phyloP scores from a whole-genome alignment of 2,888 invertebrate species.

The Anorthoa munda region DNA sequence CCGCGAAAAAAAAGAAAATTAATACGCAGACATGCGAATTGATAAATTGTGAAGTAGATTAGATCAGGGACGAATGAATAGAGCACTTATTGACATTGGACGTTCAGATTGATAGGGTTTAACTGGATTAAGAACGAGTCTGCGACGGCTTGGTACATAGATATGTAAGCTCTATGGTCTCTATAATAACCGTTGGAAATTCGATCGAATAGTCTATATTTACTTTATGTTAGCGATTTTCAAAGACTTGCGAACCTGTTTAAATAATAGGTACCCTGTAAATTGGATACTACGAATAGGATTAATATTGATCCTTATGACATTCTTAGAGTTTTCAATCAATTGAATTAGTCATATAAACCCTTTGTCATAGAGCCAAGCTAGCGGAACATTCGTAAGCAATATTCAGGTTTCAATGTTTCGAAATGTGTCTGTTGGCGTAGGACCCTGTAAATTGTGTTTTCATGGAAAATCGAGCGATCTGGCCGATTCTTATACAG shows the following conservation, averaged over 20 bases:
- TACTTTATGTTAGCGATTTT: conserved; percentile 11
- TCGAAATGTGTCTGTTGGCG: no score
- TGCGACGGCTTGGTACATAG: background rate
- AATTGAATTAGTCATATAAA: no score
- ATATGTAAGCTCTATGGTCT: background rate
- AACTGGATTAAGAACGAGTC: conserved; percentile 24
- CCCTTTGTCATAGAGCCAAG: no score
- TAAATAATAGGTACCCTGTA: conserved; percentile 32
- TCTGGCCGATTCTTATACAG: no score
- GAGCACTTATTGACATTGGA: conserved; percentile 31
- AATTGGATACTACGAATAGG: conserved; percentile 8
- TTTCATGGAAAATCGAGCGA: no score
- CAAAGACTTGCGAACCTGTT: conserved; percentile 5
- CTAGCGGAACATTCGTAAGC: background rate
- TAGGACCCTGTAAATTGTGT: no score
- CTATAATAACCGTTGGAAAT: conserved; percentile 2
- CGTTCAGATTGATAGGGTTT: conserved; percentile 20
- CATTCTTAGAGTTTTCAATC: background rate
- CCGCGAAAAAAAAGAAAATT: conserved; percentile 9
- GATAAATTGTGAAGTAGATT: conserved; percentile 34
- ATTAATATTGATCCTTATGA: background rate
- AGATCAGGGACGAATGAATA: conserved; percentile 26
- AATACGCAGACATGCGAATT: conserved; percentile 10
- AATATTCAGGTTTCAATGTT: background rate
- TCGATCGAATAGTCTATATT: conserved; percentile 11